These are phyloP conservation scores for Temnothorax ravouxi DNA, from an alignment of 2,888 invertebrate genomes.

Conservation along the genomic window DNA sequence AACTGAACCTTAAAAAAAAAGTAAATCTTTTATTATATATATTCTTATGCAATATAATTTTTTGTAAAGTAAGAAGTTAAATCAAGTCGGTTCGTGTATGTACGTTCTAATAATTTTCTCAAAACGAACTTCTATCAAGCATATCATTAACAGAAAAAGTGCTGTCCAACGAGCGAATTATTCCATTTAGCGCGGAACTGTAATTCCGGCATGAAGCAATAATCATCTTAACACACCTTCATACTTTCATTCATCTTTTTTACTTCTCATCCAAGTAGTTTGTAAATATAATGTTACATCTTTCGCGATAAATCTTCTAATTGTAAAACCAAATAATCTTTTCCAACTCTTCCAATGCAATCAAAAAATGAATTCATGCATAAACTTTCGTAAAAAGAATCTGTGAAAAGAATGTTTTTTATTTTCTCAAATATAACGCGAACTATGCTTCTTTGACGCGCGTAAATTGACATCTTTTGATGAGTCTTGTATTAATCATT, in stretches of 20 bases:
- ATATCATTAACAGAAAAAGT: neutral
- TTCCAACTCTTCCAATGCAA: neutral
- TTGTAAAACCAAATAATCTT: neutral
- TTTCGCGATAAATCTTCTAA: neutral
- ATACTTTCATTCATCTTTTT: neutral
- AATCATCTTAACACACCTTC: neutral
- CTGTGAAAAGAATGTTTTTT: neutral
- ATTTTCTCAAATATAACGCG: neutral
- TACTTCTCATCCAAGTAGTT: neutral
- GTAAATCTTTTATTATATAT: neutral
- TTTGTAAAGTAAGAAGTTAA: neutral
- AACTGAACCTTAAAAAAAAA: neutral
- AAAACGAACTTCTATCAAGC: neutral
- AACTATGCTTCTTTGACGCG: neutral
- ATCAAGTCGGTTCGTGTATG: neutral
- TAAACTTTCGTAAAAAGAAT: neutral
- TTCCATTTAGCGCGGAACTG: conserved; percentile 4
- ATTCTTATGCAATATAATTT: neutral
- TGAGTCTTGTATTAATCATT: neutral
- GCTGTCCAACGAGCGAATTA: neutral
- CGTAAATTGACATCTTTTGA: neutral
- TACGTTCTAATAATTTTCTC: neutral
- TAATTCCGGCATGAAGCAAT: neutral
- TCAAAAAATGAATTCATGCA: neutral
- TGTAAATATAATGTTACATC: neutral